Conservation (phyloP, 2,113 vertebrate genomes). For the Scortum barcoo region DNA sequence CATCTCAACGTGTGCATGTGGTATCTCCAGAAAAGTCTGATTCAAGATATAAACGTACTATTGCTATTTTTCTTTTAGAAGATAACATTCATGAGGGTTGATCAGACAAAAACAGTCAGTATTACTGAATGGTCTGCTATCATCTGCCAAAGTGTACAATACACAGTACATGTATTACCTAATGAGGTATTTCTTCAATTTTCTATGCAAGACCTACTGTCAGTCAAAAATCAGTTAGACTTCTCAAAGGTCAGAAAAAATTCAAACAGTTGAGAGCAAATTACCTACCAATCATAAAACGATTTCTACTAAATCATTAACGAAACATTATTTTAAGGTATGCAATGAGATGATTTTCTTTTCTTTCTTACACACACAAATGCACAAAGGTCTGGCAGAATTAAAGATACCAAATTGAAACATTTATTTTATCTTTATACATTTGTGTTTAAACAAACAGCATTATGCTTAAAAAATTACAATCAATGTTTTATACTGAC, state of each 20-base stretch:
- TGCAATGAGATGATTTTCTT: not conserved
- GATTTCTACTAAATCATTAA: not conserved
- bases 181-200: no score
- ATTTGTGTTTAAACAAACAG: conserved; percentile 76
- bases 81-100: not conserved
- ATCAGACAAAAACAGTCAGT: not conserved
- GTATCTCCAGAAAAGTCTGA: not conserved
- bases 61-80: not conserved
- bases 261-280: not conserved
- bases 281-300: not conserved
- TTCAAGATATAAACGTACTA: not conserved
- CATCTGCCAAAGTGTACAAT: not conserved
- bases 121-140: not conserved
- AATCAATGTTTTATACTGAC: conserved; percentile 78
- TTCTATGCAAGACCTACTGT: not conserved
- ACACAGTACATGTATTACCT: not conserved
- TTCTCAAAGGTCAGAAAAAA: not conserved
- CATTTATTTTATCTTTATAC: conserved; percentile 79
- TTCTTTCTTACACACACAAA: not conserved
- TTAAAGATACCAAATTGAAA: conserved; percentile 75
- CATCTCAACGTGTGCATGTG: no score
- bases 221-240: not conserved
- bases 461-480: conserved; percentile 77
- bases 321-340: not conserved
- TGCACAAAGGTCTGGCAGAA: not conserved